phyloP scores from a whole-genome alignment of 1,140 invertebrate species.

The Lasaia peninsularis region DNA sequence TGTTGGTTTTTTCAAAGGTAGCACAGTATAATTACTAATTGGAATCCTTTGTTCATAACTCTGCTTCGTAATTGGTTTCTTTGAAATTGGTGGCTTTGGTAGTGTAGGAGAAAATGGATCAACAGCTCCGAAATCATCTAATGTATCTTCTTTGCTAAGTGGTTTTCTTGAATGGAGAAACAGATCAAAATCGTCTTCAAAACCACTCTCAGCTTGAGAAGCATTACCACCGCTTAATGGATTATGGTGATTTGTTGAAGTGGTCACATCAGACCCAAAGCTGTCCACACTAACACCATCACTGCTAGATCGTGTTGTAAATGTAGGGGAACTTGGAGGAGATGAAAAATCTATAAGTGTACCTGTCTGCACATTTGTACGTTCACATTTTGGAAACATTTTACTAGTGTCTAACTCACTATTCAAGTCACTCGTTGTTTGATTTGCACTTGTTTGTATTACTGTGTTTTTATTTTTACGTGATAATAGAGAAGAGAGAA shows the following conservation, averaged over 20 bases:
- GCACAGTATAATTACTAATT: conserved; percentile 53
- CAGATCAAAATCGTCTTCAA: conserved; percentile 87
- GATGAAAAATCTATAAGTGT: conserved; percentile 81
- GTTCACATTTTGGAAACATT: conserved; percentile 69
- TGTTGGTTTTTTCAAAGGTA: conserved; percentile 79
- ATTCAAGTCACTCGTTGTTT: conserved; percentile 52
- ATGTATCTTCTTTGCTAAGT: conserved; percentile 69
- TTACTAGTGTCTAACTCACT: conserved; percentile 63
- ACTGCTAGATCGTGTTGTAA: conserved; percentile 84
- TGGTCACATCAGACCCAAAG: conserved; percentile 84
- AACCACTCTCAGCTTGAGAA: conserved; percentile 85
- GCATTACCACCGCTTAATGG: conserved; percentile 80
- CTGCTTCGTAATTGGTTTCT: conserved; percentile 48
- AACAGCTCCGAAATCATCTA: conserved; percentile 63
- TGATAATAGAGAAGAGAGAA: conserved; percentile 67
- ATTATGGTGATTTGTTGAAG: conserved; percentile 77
- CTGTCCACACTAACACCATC: conserved; percentile 85
- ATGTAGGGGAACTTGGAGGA: conserved; percentile 84
- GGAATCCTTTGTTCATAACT: conserved; percentile 62
- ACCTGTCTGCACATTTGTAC: conserved; percentile 61
- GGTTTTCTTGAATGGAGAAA: conserved; percentile 73
- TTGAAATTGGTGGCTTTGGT: conserved; percentile 42
- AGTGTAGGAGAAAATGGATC: conserved; percentile 69
- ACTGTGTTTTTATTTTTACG: conserved; percentile 56
- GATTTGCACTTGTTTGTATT: conserved; percentile 35